phyloP scores from a whole-genome alignment of 1,140 invertebrate species.

The Spodoptera frugiperda region DNA sequence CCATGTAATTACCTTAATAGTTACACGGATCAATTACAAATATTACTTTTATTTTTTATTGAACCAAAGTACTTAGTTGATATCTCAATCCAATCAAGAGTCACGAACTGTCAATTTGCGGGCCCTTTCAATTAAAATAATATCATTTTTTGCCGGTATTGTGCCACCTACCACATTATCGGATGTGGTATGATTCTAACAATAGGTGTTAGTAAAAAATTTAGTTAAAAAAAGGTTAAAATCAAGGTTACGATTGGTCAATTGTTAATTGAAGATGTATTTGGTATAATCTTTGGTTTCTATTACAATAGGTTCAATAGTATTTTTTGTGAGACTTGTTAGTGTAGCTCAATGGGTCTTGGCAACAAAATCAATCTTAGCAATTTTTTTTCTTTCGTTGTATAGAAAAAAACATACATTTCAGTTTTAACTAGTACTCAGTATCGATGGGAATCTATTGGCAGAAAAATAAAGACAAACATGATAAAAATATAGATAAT shows the following conservation, averaged over 20 bases:
- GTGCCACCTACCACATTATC: neutral
- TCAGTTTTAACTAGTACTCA: no score
- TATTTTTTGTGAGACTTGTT: no score
- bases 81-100: constrained; percentile 17
- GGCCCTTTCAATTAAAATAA: constrained; percentile 34
- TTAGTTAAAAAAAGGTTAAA: neutral
- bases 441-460: no score
- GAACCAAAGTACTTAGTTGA: neutral
- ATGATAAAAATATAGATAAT: no score
- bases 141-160: constrained; percentile 14
- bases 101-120: constrained; percentile 6
- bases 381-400: no score
- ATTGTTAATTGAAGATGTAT: constrained; percentile 11
- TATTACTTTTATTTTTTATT: constrained; percentile 4
- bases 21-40: no score
- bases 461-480: no score
- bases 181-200: neutral
- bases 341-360: no score
- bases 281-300: neutral
- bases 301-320: no score
- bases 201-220: neutral
- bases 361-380: no score
- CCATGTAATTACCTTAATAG: no score
- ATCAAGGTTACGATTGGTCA: neutral
- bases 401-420: no score